phyloP scores from a whole-genome alignment of 2,797 vertebrate genomes.

The Orestias chungarensis region DNA sequence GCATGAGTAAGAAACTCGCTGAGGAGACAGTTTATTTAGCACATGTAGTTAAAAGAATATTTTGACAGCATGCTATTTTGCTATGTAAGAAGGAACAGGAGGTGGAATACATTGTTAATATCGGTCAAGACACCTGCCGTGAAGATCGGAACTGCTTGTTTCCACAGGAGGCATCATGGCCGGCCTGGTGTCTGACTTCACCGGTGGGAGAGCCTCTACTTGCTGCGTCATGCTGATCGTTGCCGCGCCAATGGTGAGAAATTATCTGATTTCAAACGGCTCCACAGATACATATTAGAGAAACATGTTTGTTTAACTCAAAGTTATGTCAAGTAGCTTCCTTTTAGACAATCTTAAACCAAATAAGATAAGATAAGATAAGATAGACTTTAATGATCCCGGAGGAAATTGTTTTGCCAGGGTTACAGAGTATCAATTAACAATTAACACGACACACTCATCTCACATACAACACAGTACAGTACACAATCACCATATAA shows the following conservation, averaged over 20 bases:
- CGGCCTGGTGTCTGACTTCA: constrained; percentile 91
- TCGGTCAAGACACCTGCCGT: background rate
- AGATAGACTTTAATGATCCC: too few relatives aligned
- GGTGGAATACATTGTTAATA: background rate
- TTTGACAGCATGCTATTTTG: background rate
- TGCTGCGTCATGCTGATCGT: constrained; percentile 89
- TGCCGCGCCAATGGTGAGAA: constrained; percentile 92
- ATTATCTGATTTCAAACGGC: background rate
- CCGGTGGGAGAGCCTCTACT: constrained; percentile 87
- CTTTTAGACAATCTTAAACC: too few relatives aligned
- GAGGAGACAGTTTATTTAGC: background rate
- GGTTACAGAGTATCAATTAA: too few relatives aligned
- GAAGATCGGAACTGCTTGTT: background rate
- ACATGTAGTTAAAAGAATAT: background rate
- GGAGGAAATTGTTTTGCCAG: too few relatives aligned
- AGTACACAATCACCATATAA: too few relatives aligned
- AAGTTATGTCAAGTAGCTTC: too few relatives aligned
- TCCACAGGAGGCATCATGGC: constrained; percentile 89
- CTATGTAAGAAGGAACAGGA: background rate
- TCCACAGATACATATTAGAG: background rate
- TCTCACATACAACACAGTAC: too few relatives aligned
- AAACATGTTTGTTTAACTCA: too few relatives aligned
- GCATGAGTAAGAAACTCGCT: background rate
- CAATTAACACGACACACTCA: too few relatives aligned
- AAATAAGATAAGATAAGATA: too few relatives aligned